Evolutionary conservation across 2,888 invertebrate genomes (phyloP).

Genomic region (Allophyes oxyacanthae): DNA sequence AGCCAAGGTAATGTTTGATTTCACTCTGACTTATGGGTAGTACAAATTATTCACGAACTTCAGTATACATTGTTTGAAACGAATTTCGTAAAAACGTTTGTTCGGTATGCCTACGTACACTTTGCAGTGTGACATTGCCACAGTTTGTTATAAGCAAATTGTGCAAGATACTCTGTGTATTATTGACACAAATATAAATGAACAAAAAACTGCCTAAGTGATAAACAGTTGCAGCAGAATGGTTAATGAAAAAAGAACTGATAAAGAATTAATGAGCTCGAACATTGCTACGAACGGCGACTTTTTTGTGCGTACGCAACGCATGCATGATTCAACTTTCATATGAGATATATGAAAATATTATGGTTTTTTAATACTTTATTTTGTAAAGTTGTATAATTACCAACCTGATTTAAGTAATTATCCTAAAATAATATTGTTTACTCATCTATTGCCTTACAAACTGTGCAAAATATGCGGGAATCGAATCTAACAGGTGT

Average conservation of each 20-base stretch:
- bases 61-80: constrained; percentile 69
- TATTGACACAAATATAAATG: constrained; percentile 67
- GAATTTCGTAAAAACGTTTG: constrained; percentile 73
- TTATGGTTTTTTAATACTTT: constrained; percentile 1
- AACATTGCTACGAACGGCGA: constrained; percentile 13
- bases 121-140: constrained; percentile 69
- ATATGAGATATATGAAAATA: constrained; percentile 22
- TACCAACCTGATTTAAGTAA: not conserved
- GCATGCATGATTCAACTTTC: constrained; percentile 34
- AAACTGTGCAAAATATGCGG: too few relatives aligned
- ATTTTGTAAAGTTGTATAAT: not conserved
- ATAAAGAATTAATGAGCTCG: constrained; percentile 35
- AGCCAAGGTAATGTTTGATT: constrained; percentile 83
- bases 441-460: not conserved
- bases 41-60: constrained; percentile 70
- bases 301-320: constrained; percentile 39
- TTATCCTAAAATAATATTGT: not conserved
- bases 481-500: too few relatives aligned
- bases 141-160: constrained; percentile 64
- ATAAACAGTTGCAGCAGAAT: constrained; percentile 45
- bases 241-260: constrained; percentile 33
- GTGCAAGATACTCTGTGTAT: constrained; percentile 61
- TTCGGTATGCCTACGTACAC: constrained; percentile 61
- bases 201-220: constrained; percentile 58
- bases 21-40: constrained; percentile 73